phyloP scores from a whole-genome alignment of 2,888 invertebrate genomes.

The Lasioglossum oenotherae region DNA sequence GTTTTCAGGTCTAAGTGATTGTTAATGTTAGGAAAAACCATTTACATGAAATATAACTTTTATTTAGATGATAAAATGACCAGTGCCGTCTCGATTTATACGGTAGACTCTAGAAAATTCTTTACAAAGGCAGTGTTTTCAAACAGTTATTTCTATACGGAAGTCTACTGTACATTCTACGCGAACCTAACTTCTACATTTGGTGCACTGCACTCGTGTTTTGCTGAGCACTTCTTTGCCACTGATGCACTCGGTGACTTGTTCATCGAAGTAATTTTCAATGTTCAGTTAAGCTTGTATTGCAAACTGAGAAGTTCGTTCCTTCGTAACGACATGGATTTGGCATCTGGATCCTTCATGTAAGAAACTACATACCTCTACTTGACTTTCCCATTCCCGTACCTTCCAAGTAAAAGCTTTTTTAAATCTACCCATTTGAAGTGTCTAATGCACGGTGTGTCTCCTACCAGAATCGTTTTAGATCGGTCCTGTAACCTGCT shows the following conservation, averaged over 20 bases:
- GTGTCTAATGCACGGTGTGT: not conserved
- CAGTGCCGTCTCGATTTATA: no score
- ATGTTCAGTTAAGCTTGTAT: not conserved
- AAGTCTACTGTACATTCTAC: not conserved
- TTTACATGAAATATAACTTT: not conserved
- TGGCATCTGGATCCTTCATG: not conserved
- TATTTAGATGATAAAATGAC: not conserved
- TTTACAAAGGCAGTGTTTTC: not conserved
- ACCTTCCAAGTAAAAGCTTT: slow-evolving; percentile 1
- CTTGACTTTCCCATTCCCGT: not conserved
- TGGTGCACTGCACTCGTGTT: not conserved
- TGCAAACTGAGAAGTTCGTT: not conserved
- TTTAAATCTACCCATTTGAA: not conserved
- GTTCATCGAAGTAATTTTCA: not conserved
- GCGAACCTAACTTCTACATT: not conserved
- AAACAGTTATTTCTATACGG: not conserved
- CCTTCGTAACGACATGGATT: not conserved
- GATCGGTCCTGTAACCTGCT: not conserved
- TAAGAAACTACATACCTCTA: not conserved
- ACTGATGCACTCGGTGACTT: not conserved
- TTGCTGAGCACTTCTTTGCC: not conserved
- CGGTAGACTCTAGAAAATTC: not conserved
- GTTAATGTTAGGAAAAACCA: not conserved
- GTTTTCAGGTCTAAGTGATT: not conserved
- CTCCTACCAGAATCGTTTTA: not conserved